Base-by-base conservation (phyloP, 1,140 invertebrate species). In the Heliothis virescens region DNA sequence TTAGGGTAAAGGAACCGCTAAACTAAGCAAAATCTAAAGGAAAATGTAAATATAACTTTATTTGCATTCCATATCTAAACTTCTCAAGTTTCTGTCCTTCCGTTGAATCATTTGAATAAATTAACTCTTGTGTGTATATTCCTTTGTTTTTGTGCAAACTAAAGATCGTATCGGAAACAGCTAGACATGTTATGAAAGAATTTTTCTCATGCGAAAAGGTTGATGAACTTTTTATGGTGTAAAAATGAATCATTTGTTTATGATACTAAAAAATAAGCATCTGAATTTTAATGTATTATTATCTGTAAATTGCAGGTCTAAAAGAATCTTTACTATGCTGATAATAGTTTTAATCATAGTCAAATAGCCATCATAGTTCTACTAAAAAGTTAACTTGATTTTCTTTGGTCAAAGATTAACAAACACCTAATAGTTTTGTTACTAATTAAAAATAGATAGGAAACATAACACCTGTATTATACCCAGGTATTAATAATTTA, bases 41-140 rank as follows among this genome's bases (percentile, higher is more conserved):
- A 53, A 29, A 52, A 52, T n/a, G 48, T 26, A 26, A 71, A 71
- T 52, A 67, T 29, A n/a, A 12, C 21, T n/a, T 29, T 71, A 53
- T 71, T 71, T 71, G 21, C 48, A 69, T 69, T 69, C 65, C 15
- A 26, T 48, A 34, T 41, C 15, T 1, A 26, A 69, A 67, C 18
- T 4, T 69, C 48, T 71, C 13, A 71, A 71, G 48, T 71, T 4
- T 52, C 65, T 67, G 48, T 71, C 18, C 67, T 71, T 26, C 5
- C 15, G 21, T 29, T 71, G 48, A 71, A 26, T 71, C 67, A 71
- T 71, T 52, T n/a, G 48, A 71, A 71, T 53, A 71, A 53, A 71
- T 71, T 71, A 53, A 71, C 47, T n/a, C 16, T 67, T 67, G 7
- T 62, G 26, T 9, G 21, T 13, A 29, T 21, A 50, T 53, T 71